Conservation (phyloP, 2,797 vertebrate species). For the Capromys pilorides region DNA sequence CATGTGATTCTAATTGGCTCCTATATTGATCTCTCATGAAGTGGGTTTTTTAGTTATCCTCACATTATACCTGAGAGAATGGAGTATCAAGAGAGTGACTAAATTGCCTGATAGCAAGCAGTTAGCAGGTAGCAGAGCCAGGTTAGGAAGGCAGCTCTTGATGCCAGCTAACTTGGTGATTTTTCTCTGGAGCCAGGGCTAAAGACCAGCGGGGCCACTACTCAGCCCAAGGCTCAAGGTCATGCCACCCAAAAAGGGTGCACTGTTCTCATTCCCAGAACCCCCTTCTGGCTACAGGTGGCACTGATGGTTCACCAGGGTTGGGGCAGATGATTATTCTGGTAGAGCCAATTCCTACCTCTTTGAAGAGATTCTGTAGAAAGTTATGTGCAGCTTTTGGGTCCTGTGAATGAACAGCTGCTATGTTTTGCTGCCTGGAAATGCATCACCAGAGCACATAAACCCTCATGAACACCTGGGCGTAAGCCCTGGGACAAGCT, state of each 20-base stretch:
- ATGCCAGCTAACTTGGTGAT: not conserved
- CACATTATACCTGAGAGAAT: not conserved
- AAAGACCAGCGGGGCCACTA: not conserved
- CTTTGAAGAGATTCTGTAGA: not conserved
- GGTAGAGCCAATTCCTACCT: not conserved
- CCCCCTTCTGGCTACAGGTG: not conserved
- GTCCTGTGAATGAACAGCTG: not conserved
- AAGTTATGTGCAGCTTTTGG: not conserved
- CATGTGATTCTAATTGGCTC: not conserved
- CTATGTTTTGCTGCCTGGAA: not conserved
- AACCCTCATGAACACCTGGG: not conserved
- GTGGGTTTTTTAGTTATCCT: not conserved
- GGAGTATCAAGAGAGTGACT: not conserved
- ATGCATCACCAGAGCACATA: not conserved
- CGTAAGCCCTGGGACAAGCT: not conserved
- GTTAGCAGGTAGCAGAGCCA: not conserved
- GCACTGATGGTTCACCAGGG: not conserved
- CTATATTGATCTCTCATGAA: not conserved
- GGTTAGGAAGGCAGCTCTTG: not conserved
- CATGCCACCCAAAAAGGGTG: rapidly evolving
- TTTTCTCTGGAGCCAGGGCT: not conserved
- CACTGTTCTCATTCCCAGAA: not conserved
- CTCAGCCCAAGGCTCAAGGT: not conserved
- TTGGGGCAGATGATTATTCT: not conserved
- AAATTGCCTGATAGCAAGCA: not conserved